Evolutionary conservation across 1,140 invertebrate genomes (phyloP), one percentile per base, ranked within the genome.

Genomic region (Drosophila parvula): DNA sequence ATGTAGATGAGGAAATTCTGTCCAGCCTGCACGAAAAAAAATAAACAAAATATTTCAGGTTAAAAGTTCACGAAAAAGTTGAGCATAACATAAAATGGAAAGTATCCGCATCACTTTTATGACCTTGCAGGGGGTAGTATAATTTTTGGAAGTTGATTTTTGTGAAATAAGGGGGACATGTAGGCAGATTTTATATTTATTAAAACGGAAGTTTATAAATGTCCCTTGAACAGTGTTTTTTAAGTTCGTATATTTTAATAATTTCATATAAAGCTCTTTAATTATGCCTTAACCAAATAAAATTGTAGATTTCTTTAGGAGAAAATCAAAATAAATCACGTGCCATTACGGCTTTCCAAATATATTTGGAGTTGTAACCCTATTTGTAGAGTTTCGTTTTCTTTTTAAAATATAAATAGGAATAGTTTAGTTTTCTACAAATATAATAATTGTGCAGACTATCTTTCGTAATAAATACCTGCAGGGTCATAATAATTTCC

Each of bases 1-100:
- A 96, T 95, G 88, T 95, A 96, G 2, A 96, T 91, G 73, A 94
- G 94, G 68, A 96, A 93, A 61, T 95, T 94, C 84, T 95, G 93
- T 14, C 95, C 95, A 74, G 93, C 95, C 96, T 96, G 91, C 32
- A 22, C 1, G 4, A 68, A 81, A 48, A 9, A 32, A n/a, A 40
- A 56, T n/a, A 40, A 11, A 34, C 8, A 53, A n/a, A 38, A 22
- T 30, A 69, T 57, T 55, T 9, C 7, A 18, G 28, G 5, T 38
- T 38, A 16, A 59, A 60, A 28, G 56, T 51, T 50, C 45, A 38
- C 22, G 11, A 12, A 53, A 53, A 53, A 53, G 8, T 38, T 16
- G 48, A 48, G 47, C 5, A n/a, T n/a, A n/a, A 59, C 22, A 18
- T 0, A n/a, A 38, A 58, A 43, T 41, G 18, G 16, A 36, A 28